Percentiles rank a stretch among this genome's conserved stretches.
These are phyloP conservation scores for Prionace glauca DNA, from an alignment of 2,797 vertebrate genomes.

Conservation along the genomic window DNA sequence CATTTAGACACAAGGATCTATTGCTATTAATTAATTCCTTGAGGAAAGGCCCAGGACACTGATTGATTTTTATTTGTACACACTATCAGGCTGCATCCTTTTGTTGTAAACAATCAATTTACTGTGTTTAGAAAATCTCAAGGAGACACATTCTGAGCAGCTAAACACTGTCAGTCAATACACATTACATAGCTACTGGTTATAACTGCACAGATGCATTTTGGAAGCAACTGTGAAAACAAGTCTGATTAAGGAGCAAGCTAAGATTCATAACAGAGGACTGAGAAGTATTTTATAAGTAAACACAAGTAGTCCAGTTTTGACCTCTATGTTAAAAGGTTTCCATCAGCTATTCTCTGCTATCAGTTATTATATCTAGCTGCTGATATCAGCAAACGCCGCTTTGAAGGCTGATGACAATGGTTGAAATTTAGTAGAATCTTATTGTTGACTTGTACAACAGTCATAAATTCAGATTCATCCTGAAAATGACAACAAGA, in stretches of 20 bases:
- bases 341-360: background rate
- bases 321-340: conserved; percentile 5
- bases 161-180: background rate
- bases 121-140: background rate
- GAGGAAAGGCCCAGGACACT: background rate
- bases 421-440: background rate
- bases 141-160: background rate
- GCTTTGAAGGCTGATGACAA: background rate
- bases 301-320: background rate
- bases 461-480: background rate
- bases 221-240: conserved; percentile 10
- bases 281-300: background rate
- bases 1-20: background rate
- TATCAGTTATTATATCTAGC: background rate
- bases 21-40: background rate
- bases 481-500: background rate
- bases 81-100: background rate
- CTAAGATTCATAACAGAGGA: background rate
- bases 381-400: background rate
- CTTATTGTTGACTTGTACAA: background rate
- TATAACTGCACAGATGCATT: background rate
- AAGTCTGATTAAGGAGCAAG: conserved; percentile 10
- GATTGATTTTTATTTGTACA: background rate
- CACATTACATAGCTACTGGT: background rate
- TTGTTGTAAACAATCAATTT: background rate